Evolutionary conservation across 2,888 invertebrate species (phyloP).

Genomic region (Physocephala rufipes): DNA sequence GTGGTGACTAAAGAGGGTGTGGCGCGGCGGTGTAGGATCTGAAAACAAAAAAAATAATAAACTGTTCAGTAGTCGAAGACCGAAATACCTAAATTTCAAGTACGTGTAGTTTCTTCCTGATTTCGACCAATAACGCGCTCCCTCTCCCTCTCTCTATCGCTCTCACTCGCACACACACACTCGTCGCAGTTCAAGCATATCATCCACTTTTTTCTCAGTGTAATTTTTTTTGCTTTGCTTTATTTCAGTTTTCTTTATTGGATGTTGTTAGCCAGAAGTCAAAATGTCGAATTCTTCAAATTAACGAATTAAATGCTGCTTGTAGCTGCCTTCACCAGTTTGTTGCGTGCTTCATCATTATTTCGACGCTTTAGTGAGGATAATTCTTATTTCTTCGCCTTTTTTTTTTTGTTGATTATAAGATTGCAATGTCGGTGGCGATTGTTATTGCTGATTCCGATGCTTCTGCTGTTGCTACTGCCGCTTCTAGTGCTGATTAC

Average conservation of each 20-base stretch:
- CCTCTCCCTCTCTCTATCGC: background rate
- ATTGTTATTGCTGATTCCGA: background rate
- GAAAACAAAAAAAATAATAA: too few species aligned
- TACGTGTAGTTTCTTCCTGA: too few species aligned
- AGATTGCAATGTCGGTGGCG: background rate
- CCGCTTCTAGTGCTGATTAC: background rate
- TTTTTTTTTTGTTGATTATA: background rate
- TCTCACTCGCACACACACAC: background rate
- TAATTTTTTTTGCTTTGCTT: background rate
- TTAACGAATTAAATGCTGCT: constrained; percentile 44
- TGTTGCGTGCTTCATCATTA: constrained; percentile 49
- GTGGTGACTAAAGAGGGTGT: too few species aligned
- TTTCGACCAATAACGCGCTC: too few species aligned
- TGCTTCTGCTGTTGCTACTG: background rate
- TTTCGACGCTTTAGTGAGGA: constrained; percentile 45
- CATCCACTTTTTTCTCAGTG: background rate
- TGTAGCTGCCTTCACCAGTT: constrained; percentile 48
- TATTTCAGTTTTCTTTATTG: too few species aligned
- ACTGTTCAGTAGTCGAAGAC: background rate
- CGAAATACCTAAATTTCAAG: background rate
- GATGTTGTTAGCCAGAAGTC: constrained; percentile 31
- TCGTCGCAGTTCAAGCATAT: too few species aligned
- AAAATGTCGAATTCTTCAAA: constrained; percentile 36
- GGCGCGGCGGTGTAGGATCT: too few species aligned
- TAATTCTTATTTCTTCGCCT: background rate